Evolutionary conservation across 2,888 invertebrate species (phyloP).

Genomic region (Embidobia sp.): DNA sequence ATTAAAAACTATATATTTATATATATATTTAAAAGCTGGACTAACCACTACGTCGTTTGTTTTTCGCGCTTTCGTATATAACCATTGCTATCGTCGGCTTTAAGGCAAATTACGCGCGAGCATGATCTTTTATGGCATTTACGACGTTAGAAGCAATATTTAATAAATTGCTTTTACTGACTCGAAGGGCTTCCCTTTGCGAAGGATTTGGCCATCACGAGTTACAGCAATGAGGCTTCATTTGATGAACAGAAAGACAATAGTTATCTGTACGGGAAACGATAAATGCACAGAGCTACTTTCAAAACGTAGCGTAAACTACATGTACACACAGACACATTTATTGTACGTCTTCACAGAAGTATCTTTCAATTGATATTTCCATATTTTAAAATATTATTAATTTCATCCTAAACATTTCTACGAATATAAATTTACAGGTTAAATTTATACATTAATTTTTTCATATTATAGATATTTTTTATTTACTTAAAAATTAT

Average conservation of each 20-base stretch:
- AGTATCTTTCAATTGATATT: too few relatives aligned
- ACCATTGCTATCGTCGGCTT: conserved; percentile 57
- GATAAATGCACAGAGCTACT: conserved; percentile 62
- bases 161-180: conserved; percentile 79
- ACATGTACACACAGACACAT: conserved; percentile 3
- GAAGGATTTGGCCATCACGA: conserved; percentile 66
- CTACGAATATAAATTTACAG: too few relatives aligned
- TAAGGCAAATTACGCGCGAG: conserved; percentile 52
- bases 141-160: conserved; percentile 75
- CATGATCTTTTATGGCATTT: conserved; percentile 69
- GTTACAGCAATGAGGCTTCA: conserved; percentile 69
- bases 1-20: conserved; percentile 16
- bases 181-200: conserved; percentile 71
- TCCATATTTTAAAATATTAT: too few relatives aligned
- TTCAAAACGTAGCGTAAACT: conserved; percentile 33
- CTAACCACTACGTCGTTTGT: conserved; percentile 38
- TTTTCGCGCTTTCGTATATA: conserved; percentile 51
- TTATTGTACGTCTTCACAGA: neutral
- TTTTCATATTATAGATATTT: too few relatives aligned
- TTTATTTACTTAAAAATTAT: too few relatives aligned
- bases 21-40: conserved; percentile 4
- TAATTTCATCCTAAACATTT: too few relatives aligned
- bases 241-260: conserved; percentile 74
- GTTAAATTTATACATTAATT: too few relatives aligned
- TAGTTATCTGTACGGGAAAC: conserved; percentile 60